A percentile compares a stretch with the other conserved stretches of the same genome.
These are phyloP conservation scores for Hippolais icterina DNA, from an alignment of 2,113 vertebrate genomes.

Conservation along the genomic window DNA sequence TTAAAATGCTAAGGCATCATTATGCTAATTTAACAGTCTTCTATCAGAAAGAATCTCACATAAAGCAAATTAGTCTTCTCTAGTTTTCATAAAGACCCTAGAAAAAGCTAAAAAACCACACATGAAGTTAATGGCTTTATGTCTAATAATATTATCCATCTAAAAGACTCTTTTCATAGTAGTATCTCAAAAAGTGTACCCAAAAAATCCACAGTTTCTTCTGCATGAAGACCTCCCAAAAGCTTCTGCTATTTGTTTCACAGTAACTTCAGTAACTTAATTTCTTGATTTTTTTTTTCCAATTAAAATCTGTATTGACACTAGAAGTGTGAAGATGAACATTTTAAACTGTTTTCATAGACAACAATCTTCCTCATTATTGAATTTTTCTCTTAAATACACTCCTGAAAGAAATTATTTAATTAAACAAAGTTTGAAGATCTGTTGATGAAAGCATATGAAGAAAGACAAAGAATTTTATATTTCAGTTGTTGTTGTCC, in stretches of 20 bases:
- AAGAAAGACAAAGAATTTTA: neutral
- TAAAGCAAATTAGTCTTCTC: neutral
- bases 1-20: neutral
- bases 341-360: neutral
- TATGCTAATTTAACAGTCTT: neutral
- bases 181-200: neutral
- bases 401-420: neutral
- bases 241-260: neutral
- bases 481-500: neutral
- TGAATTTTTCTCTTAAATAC: neutral
- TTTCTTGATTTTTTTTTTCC: neutral
- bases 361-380: neutral
- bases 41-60: neutral
- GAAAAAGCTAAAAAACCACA: neutral
- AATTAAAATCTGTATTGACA: neutral
- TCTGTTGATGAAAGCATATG: neutral
- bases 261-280: neutral
- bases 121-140: neutral
- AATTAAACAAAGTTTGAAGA: neutral
- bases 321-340: neutral
- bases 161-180: neutral
- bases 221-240: neutral
- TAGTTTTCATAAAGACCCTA: neutral
- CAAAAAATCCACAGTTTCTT: neutral
- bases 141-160: neutral